Conservation (phyloP, 2,797 vertebrate species). For the Pantherophis alleghaniensis region DNA sequence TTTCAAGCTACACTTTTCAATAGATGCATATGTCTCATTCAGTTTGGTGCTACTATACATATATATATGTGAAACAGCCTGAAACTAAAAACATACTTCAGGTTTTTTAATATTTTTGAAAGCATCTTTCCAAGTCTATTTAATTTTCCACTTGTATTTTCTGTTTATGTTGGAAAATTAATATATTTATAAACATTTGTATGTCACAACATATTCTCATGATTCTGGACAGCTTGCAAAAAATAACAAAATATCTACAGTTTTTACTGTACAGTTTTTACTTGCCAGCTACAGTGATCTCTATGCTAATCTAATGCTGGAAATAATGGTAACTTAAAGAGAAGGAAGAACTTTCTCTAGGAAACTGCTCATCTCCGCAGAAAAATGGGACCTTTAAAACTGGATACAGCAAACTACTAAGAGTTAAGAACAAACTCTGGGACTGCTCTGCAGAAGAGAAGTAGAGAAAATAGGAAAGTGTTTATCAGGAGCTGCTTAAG, state of each 20-base stretch:
- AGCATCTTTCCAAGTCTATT: background rate
- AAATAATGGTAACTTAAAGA: background rate
- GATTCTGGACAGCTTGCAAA: background rate
- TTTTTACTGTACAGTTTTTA: background rate
- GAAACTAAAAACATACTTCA: background rate
- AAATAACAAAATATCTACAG: background rate
- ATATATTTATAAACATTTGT: background rate
- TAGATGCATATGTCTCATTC: background rate
- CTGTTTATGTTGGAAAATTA: background rate
- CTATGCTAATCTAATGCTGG: background rate
- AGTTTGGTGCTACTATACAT: background rate
- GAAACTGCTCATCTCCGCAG: background rate
- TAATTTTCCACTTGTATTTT: background rate
- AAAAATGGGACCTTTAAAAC: background rate
- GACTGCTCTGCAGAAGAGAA: background rate
- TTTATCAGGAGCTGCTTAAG: background rate
- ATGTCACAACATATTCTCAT: background rate
- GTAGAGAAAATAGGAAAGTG: background rate
- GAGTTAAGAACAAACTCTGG: background rate
- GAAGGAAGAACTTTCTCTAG: background rate
- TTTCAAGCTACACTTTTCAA: background rate
- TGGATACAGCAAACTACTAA: background rate
- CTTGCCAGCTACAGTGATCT: background rate
- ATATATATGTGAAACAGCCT: background rate
- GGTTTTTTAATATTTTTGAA: background rate